These are phyloP conservation scores for Nannoperca australis DNA, from an alignment of 2,797 vertebrate genomes.

Conservation along the genomic window DNA sequence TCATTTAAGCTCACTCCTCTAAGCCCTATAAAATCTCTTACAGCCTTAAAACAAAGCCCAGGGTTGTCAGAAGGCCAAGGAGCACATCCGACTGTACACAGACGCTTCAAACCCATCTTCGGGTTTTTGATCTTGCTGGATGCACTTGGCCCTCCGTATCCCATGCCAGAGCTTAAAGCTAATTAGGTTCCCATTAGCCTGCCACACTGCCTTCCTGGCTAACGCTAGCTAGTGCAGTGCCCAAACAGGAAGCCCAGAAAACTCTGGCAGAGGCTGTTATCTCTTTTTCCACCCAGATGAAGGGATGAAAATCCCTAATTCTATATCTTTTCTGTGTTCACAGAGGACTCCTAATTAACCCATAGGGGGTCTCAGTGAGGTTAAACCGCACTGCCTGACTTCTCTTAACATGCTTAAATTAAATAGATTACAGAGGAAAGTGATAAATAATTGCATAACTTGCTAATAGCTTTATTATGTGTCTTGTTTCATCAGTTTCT, in stretches of 20 bases:
- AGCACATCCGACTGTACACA: conserved; percentile 63
- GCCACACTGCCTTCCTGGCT: conserved; percentile 74
- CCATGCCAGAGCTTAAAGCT: conserved; percentile 78
- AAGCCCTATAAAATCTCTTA: conserved; percentile 68
- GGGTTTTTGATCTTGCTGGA: conserved; percentile 71
- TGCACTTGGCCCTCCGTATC: conserved; percentile 59
- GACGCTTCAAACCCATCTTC: conserved; percentile 72
- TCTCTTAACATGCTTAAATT: conserved; percentile 57
- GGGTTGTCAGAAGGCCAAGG: conserved; percentile 66
- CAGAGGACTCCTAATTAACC: conserved; percentile 67
- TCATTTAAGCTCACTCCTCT: conserved; percentile 60
- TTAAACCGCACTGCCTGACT: conserved; percentile 42
- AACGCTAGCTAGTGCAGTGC: conserved; percentile 52
- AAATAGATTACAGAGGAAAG: conserved; percentile 44
- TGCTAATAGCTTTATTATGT: conserved; percentile 19
- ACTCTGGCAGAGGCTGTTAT: conserved; percentile 70
- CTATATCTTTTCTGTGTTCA: conserved; percentile 54
- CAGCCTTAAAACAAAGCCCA: conserved; percentile 67
- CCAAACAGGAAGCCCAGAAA: conserved; percentile 65
- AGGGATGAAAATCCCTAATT: conserved; percentile 73
- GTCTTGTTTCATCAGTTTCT: not conserved
- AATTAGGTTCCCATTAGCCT: conserved; percentile 81
- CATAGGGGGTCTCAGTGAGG: conserved; percentile 48
- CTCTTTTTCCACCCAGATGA: conserved; percentile 62
- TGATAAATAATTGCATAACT: conserved; percentile 28